phyloP scores from a whole-genome alignment of 2,888 invertebrate species.

The Pheosia tremula region DNA sequence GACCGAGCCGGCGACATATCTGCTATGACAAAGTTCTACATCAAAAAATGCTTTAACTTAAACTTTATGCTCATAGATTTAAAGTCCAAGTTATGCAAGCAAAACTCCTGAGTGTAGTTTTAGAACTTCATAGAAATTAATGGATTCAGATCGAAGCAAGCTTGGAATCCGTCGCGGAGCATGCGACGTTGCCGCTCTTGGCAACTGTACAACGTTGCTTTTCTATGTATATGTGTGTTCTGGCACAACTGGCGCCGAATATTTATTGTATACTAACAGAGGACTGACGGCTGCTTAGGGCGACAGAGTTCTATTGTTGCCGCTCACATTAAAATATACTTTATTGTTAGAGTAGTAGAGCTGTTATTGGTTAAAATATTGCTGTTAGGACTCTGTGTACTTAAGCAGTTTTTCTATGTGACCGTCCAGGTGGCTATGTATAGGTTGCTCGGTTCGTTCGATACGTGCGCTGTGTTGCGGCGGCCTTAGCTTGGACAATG shows the following conservation, averaged over 20 bases:
- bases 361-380: slow-evolving; percentile 43
- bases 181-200: slow-evolving; percentile 80
- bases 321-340: slow-evolving; percentile 47
- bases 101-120: slow-evolving; percentile 11
- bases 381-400: slow-evolving; percentile 54
- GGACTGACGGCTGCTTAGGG: slow-evolving; percentile 74
- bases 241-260: slow-evolving; percentile 84
- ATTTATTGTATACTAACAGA: slow-evolving; percentile 85
- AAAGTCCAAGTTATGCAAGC: slow-evolving; percentile 38
- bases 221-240: slow-evolving; percentile 82
- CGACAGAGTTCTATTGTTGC: slow-evolving; percentile 70
- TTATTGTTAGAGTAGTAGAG: slow-evolving; percentile 54
- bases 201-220: slow-evolving; percentile 68
- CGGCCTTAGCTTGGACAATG: slow-evolving; percentile 64
- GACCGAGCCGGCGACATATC: slow-evolving; percentile 36
- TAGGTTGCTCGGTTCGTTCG: slow-evolving; percentile 71
- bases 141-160: slow-evolving; percentile 61
- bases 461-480: slow-evolving; percentile 67
- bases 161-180: slow-evolving; percentile 73
- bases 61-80: slow-evolving; percentile 15
- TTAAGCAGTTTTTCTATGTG: slow-evolving; percentile 75
- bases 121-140: slow-evolving; percentile 59
- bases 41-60: slow-evolving; percentile 17
- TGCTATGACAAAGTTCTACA: slow-evolving; percentile 53
- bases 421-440: slow-evolving; percentile 84